Base-by-base conservation (phyloP, 2,888 invertebrate genomes). In the Labia minor region DNA sequence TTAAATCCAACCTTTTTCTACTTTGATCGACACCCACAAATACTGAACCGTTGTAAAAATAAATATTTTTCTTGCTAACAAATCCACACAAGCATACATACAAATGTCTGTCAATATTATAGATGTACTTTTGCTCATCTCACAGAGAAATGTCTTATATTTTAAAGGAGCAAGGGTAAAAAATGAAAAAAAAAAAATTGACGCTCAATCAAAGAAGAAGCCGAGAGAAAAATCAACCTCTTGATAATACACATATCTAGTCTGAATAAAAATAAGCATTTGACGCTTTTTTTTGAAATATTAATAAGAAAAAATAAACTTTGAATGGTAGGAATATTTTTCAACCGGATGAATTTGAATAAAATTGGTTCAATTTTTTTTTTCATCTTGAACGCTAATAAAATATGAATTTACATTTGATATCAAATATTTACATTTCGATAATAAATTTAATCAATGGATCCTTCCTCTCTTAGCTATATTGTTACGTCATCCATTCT, bases 51-150 rank as follows among this genome's bases (percentile, higher is more conserved):
- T 16, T 16, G 49, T 49, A 49, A 49, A 49, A 49, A 49, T 49
- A 49, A 49, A 49, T 49, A 49, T 49, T 49, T 49, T 49, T 49
- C 49, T 49, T 49, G 49, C 49, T 49, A 49, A 49, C 49, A 49
- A 49, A 49, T 49, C 49, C 49, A 49, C 49, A 49, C 49, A 49
- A 3, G 16, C 49, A 49, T 14, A 49, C 49, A 49, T n/a, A 49
- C 49, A 49, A 16, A 49, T 16, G 16, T 49, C 49, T 16, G 49
- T 49, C 49, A 49, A 49, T 49, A 49, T 49, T 49, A 49, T 49
- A 49, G 49, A 49, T 49, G 49, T 49, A 49, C 49, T 49, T 49
- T 49, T 49, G 49, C 49, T 49, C 49, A 49, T 49, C 49, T 49
- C 14, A 49, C 49, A 49, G n/a, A 49, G 20, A 66, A 49, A 21